Evolutionary conservation across 2,113 vertebrate genomes (phyloP), one percentile per base, ranked within the genome.

Genomic region (Madoqua kirkii): DNA sequence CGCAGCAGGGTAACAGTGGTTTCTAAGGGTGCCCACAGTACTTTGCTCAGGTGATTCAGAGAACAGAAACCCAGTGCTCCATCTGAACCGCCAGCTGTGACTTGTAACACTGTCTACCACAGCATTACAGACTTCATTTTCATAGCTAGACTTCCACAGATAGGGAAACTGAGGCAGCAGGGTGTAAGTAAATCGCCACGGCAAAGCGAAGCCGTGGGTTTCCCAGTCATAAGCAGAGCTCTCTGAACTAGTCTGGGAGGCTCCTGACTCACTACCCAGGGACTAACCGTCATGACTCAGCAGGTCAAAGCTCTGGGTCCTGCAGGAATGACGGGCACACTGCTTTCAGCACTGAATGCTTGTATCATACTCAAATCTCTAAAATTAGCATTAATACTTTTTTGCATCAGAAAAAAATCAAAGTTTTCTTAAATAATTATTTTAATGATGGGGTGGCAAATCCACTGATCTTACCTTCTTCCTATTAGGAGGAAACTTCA

Each of bases 401-500:
- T 27, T 54, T 23, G 16, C 17, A 74, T 43, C n/a, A 36, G 15
- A 86, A 92, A 12, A 74, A 33, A 81, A n/a, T 9, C 67, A 31
- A 85, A n/a, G 27, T 76, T 93, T 85, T 90, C 87, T 71, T 92
- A 90, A 92, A 36, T 29, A 83, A 87, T 5, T 60, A 12, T 54
- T 88, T 45, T 55, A 93, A 88, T 9, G 13, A 60, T 45, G n/a
- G 31, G 4, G 57, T 54, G 33, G 67, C 40, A 95, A 81, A 43
- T 4, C 14, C 52, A 45, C 21, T 27, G 15, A 45, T 67, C 98
- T 98, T 99, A 99, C 99, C 99, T 99, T 99, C 84, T 98, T 99
- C 88, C 99, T 98, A 84, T 99, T 99, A 91, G 98, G 99, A 45
- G 99, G 99, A 96, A 99, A 99, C 98, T 99, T 99, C 98, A 99